Conservation (phyloP, 2,113 vertebrate genomes). For the Typhlomys cinereus region DNA sequence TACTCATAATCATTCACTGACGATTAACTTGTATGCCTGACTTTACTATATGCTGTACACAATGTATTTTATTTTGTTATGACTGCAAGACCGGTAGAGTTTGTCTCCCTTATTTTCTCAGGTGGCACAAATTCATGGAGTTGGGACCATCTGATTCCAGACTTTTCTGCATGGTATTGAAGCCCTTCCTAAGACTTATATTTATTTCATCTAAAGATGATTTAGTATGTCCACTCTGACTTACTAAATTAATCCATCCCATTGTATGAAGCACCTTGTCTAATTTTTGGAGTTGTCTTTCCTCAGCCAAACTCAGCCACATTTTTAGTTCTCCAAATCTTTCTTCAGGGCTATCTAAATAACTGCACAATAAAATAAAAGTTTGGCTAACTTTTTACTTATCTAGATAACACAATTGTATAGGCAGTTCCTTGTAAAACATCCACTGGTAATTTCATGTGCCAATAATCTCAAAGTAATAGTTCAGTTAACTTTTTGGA, state of each 20-base stretch:
- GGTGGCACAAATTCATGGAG: not conserved
- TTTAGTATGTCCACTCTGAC: not conserved
- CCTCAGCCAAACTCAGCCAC: not conserved
- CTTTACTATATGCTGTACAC: not conserved
- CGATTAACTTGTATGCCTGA: not conserved
- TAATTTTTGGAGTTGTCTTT: not conserved
- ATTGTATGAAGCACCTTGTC: not conserved
- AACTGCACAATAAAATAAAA: not conserved
- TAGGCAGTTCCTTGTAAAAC: not conserved
- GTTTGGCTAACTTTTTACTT: not conserved
- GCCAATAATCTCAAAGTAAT: not conserved
- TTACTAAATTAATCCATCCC: not conserved
- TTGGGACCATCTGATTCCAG: not conserved
- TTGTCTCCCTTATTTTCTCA: not conserved
- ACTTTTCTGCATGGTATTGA: not conserved
- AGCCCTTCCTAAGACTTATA: not conserved
- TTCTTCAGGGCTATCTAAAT: not conserved
- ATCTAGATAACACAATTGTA: not conserved
- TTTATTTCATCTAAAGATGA: constrained; percentile 14
- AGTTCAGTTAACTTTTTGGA: not conserved
- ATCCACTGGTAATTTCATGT: not conserved
- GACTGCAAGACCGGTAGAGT: not conserved
- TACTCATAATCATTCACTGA: not conserved
- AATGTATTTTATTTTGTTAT: not conserved
- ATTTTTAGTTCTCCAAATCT: not conserved